Evolutionary conservation across 2,113 vertebrate species (phyloP).

Genomic region (Haplochromis vanheusdeni): DNA sequence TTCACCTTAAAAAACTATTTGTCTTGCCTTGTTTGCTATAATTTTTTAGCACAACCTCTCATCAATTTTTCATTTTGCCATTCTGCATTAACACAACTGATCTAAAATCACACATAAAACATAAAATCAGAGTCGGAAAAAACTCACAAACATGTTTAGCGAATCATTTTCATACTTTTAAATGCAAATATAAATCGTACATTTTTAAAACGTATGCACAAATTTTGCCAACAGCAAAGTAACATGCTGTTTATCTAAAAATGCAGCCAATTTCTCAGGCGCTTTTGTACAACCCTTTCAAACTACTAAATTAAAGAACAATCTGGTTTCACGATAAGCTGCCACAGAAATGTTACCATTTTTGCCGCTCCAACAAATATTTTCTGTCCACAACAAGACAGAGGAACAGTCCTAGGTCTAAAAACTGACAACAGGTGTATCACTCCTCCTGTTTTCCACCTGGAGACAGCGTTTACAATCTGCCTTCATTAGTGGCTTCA

Average conservation of each 20-base stretch:
- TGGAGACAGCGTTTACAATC: not conserved
- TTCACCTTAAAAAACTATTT: fast-evolving
- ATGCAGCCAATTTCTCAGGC: not conserved
- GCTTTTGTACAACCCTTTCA: not conserved
- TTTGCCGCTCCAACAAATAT: not conserved
- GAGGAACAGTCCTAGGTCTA: fast-evolving
- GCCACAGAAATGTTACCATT: not conserved
- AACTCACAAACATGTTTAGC: not conserved
- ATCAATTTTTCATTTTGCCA: not conserved
- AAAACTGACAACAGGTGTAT: not conserved
- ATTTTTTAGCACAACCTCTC: not conserved
- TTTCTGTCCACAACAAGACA: not conserved
- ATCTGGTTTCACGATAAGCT: not conserved
- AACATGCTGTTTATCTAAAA: fast-evolving
- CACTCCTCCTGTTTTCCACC: not conserved
- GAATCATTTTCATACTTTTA: not conserved
- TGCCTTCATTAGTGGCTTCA: not conserved
- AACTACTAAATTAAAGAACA: not conserved
- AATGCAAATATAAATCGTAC: not conserved
- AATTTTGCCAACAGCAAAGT: not conserved
- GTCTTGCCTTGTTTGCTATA: not conserved
- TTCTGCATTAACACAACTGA: fast-evolving
- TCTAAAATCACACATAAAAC: not conserved
- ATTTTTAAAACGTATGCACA: not conserved
- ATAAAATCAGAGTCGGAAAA: not conserved